Conservation (phyloP, 2,113 vertebrate species). For the Isurus oxyrinchus region DNA sequence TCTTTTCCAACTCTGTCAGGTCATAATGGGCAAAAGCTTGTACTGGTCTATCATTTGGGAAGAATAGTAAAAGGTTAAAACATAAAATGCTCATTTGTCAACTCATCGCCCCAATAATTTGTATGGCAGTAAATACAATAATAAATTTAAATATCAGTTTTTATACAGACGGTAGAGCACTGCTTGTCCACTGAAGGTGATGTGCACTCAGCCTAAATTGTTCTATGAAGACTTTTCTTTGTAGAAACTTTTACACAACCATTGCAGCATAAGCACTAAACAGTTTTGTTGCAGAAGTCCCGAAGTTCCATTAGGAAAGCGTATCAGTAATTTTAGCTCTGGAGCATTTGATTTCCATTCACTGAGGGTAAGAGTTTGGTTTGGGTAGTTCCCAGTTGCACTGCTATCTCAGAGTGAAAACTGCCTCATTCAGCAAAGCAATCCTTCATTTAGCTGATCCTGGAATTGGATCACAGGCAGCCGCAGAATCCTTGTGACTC, state of each 20-base stretch:
- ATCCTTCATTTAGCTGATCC: no score
- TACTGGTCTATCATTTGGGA: neutral
- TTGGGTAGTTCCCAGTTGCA: no score
- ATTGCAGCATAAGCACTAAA: no score
- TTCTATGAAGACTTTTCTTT: neutral
- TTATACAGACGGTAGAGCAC: neutral
- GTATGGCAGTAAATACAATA: neutral
- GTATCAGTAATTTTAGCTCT: neutral
- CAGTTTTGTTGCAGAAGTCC: neutral
- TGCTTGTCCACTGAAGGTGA: neutral
- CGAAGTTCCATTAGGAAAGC: neutral
- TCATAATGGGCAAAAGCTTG: neutral
- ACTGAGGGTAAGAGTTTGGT: neutral
- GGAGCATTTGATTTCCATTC: neutral
- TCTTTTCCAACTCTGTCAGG: neutral
- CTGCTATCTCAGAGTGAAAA: no score
- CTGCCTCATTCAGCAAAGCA: no score
- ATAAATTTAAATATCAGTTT: neutral
- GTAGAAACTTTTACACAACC: no score
- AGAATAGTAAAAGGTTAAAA: neutral
- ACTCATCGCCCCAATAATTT: neutral
- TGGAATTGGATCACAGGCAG: no score
- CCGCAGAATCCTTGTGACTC: no score
- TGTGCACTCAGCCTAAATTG: neutral
- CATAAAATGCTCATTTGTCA: neutral